Evolutionary conservation across 2,797 vertebrate genomes (phyloP).

Genomic region (Melanotaenia nigrans): DNA sequence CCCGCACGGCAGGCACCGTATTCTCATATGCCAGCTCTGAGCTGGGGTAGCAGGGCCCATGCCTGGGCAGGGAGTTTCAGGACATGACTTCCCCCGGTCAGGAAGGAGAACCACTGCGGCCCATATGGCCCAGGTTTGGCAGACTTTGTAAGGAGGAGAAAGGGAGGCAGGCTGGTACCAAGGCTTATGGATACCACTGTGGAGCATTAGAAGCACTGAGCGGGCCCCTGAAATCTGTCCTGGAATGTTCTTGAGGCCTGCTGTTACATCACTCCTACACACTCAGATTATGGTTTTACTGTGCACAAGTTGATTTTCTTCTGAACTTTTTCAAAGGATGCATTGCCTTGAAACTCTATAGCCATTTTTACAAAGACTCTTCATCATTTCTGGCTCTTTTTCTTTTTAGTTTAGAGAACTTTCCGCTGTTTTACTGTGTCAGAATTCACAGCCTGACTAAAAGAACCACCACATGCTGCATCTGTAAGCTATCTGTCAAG

Average conservation of each 20-base stretch:
- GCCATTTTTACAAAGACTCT: constrained; percentile 7
- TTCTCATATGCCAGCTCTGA: constrained; percentile 65
- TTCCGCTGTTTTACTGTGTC: constrained; percentile 1
- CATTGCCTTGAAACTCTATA: constrained; percentile 5
- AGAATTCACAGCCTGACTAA: neutral
- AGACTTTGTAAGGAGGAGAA: constrained; percentile 16
- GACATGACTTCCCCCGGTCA: constrained; percentile 77
- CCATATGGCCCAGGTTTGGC: constrained; percentile 80
- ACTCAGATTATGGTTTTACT: constrained; percentile 44
- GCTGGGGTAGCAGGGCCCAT: constrained; percentile 47
- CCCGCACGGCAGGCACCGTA: constrained; percentile 62
- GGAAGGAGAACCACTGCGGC: constrained; percentile 80
- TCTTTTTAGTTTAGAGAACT: neutral
- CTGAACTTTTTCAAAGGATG: constrained; percentile 21
- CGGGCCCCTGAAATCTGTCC: constrained; percentile 68
- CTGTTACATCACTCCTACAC: constrained; percentile 61
- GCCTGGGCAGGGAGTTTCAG: constrained; percentile 71
- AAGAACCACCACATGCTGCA: constrained; percentile 11
- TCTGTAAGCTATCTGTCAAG: constrained; percentile 34
- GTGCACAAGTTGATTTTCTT: neutral
- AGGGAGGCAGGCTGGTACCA: constrained; percentile 41
- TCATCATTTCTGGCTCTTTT: too few relatives aligned
- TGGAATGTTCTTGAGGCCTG: constrained; percentile 75
- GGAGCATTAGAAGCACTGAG: constrained; percentile 50
- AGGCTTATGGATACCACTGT: constrained; percentile 53